Base-by-base conservation (phyloP, 2,797 vertebrate species). In the Apodemus agrarius region DNA sequence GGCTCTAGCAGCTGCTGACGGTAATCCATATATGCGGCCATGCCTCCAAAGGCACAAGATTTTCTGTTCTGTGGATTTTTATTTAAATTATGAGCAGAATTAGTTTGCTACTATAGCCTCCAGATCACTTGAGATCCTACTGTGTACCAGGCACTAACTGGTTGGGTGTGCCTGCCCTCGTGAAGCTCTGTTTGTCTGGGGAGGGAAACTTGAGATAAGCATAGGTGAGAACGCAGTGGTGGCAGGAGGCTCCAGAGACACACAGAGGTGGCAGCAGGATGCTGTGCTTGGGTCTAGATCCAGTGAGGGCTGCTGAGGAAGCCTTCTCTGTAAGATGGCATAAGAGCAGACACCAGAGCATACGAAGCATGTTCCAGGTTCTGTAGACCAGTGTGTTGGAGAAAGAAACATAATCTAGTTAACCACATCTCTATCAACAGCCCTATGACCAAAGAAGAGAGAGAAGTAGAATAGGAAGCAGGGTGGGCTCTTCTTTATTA, bases 311-410 rank as follows among this genome's bases (percentile, higher is more conserved):
- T 26, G 3, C 26, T 17, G 63, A 57, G 13, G 63, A 54, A 19
- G 0, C 63, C 37, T 43, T 78, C 12, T 10, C 8, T 43, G 29
- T 7, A 57, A 57, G 26, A 31, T 3, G 12, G 2, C 76, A 13
- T 37, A 3, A 61, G 34, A 63, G 61, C 21, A 65, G 26, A 88
- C 34, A 74, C 4, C 46, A 82, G 22, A 16, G 6, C 16, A 26
- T 16, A 34, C 4, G 37, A 52, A 1, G 1, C 21, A 5, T 43
- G 8, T 2, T 63, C 57, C 11, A 37, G 40, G 11, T 29, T 46
- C 22, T 61, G 26, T 31, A 37, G n/a, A 49, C 10, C 4, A 31
- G 9, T n/a, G 12, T 0, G 0, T 8, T n/a, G 2, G 1, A 2
- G 37, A 49, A 22, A 46, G 16, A 8, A 22, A 17, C 34, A 16